These are phyloP conservation scores for Nephrotoma guestfalica DNA, from an alignment of 2,888 invertebrate species.

Conservation along the genomic window DNA sequence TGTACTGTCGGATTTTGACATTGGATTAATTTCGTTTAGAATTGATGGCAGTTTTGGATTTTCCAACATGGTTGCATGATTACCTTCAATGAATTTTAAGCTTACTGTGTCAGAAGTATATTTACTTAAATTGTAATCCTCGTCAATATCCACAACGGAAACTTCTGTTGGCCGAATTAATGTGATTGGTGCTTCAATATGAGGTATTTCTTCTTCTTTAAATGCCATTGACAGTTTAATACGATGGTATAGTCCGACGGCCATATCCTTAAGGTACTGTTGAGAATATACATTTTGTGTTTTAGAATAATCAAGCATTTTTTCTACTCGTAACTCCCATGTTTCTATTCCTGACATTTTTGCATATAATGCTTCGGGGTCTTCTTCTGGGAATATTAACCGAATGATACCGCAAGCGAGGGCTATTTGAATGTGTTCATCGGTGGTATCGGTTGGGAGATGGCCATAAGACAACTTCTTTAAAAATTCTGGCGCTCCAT, in stretches of 20 bases:
- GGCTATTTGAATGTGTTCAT: conserved; percentile 23
- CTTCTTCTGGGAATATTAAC: conserved; percentile 26
- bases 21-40: conserved; percentile 38
- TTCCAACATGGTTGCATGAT: conserved; percentile 55
- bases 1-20: not conserved
- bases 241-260: conserved; percentile 36
- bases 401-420: conserved; percentile 22
- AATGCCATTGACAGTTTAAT: conserved; percentile 38
- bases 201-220: conserved; percentile 31
- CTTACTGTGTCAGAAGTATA: conserved; percentile 40
- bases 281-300: conserved; percentile 29
- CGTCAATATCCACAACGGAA: conserved; percentile 36
- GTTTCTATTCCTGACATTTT: conserved; percentile 38
- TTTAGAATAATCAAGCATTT: conserved; percentile 32
- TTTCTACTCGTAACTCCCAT: conserved; percentile 41
- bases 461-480: conserved; percentile 31
- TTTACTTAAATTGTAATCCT: conserved; percentile 50
- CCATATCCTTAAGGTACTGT: conserved; percentile 30
- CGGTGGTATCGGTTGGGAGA: conserved; percentile 18
- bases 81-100: conserved; percentile 52
- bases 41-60: conserved; percentile 46
- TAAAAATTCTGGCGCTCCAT: conserved; percentile 64
- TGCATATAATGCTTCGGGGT: conserved; percentile 21
- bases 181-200: conserved; percentile 41
- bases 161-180: conserved; percentile 49